Conservation (phyloP, 2,888 invertebrate species). For the Caenorhabditis sp. region DNA sequence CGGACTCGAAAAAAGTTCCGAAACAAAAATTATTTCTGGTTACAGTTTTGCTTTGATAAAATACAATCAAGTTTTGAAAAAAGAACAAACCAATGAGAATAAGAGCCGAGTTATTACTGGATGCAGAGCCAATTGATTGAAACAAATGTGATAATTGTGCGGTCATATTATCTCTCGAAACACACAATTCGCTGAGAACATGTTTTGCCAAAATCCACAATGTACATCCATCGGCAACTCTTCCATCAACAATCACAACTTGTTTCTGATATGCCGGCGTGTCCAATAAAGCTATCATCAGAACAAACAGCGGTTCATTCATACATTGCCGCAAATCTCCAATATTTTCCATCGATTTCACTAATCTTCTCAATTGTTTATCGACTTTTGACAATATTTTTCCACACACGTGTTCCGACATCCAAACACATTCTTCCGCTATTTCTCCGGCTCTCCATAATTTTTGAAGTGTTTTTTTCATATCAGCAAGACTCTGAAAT, state of each 20-base stretch:
- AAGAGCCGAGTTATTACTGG: conserved; percentile 43
- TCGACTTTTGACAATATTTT: conserved; percentile 15
- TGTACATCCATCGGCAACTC: conserved; percentile 41
- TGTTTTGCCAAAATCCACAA: conserved; percentile 38
- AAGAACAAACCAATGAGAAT: conserved; percentile 44
- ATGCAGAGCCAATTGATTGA: conserved; percentile 41
- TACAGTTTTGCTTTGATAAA: too few relatives aligned
- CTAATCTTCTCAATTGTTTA: conserved; percentile 13
- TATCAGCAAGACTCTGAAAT: conserved; percentile 30
- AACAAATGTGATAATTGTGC: conserved; percentile 37
- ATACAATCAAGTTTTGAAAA: too few relatives aligned
- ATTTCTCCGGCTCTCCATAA: conserved; percentile 41
- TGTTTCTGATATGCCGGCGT: conserved; percentile 34
- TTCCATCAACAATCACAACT: conserved; percentile 39
- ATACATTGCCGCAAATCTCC: conserved; percentile 12
- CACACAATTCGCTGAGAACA: conserved; percentile 18
- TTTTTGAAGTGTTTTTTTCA: conserved; percentile 37
- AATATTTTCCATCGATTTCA: conserved; percentile 9
- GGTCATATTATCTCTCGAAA: conserved; percentile 20
- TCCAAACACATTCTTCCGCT: conserved; percentile 38
- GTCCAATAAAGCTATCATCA: conserved; percentile 31
- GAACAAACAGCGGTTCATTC: conserved; percentile 18
- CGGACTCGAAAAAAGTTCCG: too few relatives aligned
- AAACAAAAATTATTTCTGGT: too few relatives aligned
- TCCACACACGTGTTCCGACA: conserved; percentile 27